A percentile compares a stretch with the other conserved stretches of the same genome.
Conservation (phyloP, 2,113 vertebrate genomes). For the Onychostoma macrolepis region DNA sequence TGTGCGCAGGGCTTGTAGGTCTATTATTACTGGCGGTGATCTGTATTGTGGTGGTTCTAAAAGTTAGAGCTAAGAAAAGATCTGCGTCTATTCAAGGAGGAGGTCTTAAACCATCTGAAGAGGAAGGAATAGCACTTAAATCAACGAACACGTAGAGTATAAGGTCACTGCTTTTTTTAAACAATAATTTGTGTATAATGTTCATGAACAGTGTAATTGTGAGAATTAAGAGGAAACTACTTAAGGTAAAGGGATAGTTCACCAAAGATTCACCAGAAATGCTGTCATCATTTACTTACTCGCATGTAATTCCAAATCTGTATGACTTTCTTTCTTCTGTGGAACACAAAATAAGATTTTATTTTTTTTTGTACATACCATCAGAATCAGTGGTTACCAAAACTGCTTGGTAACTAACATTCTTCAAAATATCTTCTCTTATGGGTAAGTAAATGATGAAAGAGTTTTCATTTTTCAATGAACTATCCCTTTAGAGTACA, state of each 20-base stretch:
- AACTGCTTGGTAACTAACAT: neutral
- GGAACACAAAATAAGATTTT: neutral
- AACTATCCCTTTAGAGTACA: neutral
- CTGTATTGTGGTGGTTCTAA: conserved; percentile 41
- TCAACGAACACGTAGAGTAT: neutral
- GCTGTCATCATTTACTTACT: neutral
- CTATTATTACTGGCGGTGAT: conserved; percentile 52
- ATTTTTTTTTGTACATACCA: neutral
- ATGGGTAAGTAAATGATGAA: neutral
- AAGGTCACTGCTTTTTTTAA: neutral
- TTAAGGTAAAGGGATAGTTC: neutral
- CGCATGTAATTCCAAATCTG: neutral
- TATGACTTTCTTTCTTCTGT: neutral
- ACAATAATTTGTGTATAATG: neutral
- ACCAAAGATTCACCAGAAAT: neutral
- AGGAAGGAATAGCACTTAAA: neutral
- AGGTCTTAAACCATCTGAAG: neutral
- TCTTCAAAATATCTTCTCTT: neutral
- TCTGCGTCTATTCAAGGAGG: neutral
- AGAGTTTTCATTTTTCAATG: neutral
- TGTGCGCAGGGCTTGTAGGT: conserved; percentile 41
- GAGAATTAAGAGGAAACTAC: neutral
- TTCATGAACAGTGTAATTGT: neutral
- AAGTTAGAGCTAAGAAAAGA: conserved; percentile 44
- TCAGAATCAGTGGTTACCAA: neutral